Evolutionary conservation across 2,113 vertebrate species (phyloP), one percentile per base, ranked within the genome.

Genomic region (Stictonetta naevosa): DNA sequence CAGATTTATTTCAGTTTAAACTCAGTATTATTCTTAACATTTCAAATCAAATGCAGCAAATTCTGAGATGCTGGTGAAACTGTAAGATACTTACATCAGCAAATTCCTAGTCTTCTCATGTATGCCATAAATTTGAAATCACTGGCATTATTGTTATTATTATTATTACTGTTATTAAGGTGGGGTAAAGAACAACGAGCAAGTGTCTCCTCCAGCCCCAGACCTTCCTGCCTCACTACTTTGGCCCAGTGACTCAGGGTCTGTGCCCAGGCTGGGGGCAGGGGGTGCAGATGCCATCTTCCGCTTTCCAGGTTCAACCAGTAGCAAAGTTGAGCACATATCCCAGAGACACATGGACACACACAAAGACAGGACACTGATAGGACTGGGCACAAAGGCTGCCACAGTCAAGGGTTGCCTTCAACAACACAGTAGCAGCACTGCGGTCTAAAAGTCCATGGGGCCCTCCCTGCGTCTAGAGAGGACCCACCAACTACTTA

Each of bases 41-140:
- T 89, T 78, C 3, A 19, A 55, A 13, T 55, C 62, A n/a, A 4
- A 19, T 31, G 29, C 1, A 55, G 3, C 3, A 75, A 79, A 81
- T 75, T 85, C 34, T 8, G 82, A 63, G 60, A 72, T 42, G 8
- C 20, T 72, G n/a, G 3, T 71, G 28, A 90, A 83, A 29, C 18
- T 16, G 1, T 20, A 33, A 44, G 4, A 55, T 53, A n/a, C 2
- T 31, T 42, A 42, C 0, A 0, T 68, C 36, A 80, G 8, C 8
- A 78, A 81, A 60, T 63, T 87, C 22, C 52, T 58, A 66, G n/a
- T 7, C 2, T 82, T 59, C 13, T 64, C 18, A 50, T 64, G 4
- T 21, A 72, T 38, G 13, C 6, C 3, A 68, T 42, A 82, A 17
- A 67, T 68, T 50, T 86, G 6, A 76, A 87, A 91, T 52, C 1